A percentile compares a stretch with the other conserved stretches of the same genome.
phyloP scores from a whole-genome alignment of 2,797 vertebrate genomes.

The Diglossa cyanea region DNA sequence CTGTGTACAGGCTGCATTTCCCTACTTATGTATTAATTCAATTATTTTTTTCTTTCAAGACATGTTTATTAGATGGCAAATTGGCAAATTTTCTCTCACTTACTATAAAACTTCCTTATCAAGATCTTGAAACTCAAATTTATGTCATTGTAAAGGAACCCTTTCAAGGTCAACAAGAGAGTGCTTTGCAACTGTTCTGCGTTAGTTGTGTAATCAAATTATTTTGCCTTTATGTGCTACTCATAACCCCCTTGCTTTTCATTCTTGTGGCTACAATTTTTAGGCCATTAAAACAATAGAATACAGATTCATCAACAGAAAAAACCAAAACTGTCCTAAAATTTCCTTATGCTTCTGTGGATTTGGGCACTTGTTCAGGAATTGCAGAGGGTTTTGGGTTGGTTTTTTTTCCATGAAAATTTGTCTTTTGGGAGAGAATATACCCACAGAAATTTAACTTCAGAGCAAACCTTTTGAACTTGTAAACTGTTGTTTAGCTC shows the following conservation, averaged over 20 bases:
- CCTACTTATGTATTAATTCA: neutral
- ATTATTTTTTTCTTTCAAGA: neutral
- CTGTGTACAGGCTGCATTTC: neutral
- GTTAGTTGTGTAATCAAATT: neutral
- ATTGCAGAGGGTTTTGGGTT: accelerated
- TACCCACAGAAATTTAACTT: neutral
- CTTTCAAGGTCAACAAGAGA: neutral
- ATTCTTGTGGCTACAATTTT: neutral
- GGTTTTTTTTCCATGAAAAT: accelerated
- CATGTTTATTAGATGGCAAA: neutral
- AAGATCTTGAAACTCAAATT: neutral
- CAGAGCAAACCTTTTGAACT: neutral
- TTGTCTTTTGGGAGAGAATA: neutral
- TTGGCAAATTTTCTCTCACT: neutral
- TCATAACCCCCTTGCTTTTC: neutral
- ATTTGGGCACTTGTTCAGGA: neutral
- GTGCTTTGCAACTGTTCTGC: neutral
- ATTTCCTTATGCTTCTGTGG: neutral
- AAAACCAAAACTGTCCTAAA: neutral
- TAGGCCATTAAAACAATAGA: neutral
- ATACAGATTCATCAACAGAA: neutral
- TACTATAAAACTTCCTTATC: neutral
- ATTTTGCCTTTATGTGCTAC: neutral
- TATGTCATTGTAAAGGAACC: neutral
- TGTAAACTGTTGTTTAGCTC: neutral